phyloP scores from a whole-genome alignment of 2,797 vertebrate species.

The Basileuterus tristriatus region DNA sequence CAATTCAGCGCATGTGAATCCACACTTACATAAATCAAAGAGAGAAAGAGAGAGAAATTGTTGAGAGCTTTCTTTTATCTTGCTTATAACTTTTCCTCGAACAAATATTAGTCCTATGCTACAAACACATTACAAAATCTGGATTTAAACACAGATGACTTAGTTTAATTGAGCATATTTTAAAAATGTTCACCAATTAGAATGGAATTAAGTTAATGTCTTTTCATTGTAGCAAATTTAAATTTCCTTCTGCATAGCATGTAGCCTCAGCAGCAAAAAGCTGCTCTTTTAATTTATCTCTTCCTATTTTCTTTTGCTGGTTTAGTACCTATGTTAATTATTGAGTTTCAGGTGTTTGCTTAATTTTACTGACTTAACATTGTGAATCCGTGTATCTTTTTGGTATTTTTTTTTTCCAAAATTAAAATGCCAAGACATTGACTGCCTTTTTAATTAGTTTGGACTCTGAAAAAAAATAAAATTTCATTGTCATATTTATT shows the following conservation, averaged over 20 bases:
- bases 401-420: background rate
- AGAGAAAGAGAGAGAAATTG: background rate
- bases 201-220: background rate
- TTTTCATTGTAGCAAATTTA: background rate
- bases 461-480: background rate
- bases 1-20: background rate
- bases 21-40: background rate
- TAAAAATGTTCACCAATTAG: background rate
- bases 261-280: background rate
- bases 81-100: background rate
- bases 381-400: background rate
- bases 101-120: background rate
- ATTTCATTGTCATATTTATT: background rate
- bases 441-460: background rate
- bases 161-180: background rate
- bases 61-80: background rate
- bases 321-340: background rate
- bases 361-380: background rate
- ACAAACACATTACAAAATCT: background rate
- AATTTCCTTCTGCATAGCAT: background rate
- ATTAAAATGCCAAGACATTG: fast-evolving
- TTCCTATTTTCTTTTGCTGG: background rate
- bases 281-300: background rate
- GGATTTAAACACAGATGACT: background rate
- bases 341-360: background rate